Evolutionary conservation across 2,888 invertebrate genomes (phyloP).

Genomic region (Leucophenga maculata): DNA sequence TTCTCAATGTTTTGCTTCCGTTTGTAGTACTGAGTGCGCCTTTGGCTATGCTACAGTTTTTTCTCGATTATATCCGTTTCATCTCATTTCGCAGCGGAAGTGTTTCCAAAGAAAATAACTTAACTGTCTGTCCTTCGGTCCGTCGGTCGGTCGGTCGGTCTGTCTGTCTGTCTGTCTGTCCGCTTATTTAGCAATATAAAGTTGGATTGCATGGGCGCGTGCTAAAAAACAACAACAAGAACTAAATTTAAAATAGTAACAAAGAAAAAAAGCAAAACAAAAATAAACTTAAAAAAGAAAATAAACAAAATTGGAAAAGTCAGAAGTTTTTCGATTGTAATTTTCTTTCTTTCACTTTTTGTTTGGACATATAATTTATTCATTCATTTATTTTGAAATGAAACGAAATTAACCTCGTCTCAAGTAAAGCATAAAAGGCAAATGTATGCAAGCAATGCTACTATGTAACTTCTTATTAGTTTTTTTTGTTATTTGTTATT

Average conservation of each 20-base stretch:
- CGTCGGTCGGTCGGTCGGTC: not conserved
- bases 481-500: no score
- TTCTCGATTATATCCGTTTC: slow-evolving; percentile 37
- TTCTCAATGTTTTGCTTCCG: slow-evolving; percentile 38
- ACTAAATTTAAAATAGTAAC: not conserved
- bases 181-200: slow-evolving; percentile 23
- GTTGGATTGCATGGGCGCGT: slow-evolving; percentile 14
- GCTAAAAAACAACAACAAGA: not conserved
- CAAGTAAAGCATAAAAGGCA: not conserved
- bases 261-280: not conserved
- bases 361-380: slow-evolving; percentile 58
- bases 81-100: slow-evolving; percentile 38
- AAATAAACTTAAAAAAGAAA: not conserved
- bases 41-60: slow-evolving; percentile 60
- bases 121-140: slow-evolving; percentile 1
- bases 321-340: slow-evolving; percentile 46
- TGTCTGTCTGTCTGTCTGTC: not conserved
- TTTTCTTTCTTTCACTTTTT: slow-evolving; percentile 43
- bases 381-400: slow-evolving; percentile 36
- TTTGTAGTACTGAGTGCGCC: slow-evolving; percentile 49
- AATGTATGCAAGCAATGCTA: not conserved
- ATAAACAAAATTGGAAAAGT: slow-evolving; percentile 19
- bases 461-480: slow-evolving; percentile 10
- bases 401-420: slow-evolving; percentile 14
- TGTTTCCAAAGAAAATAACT: slow-evolving; percentile 40